Percentiles rank a stretch among this genome's conserved stretches.
Evolutionary conservation across 2,113 vertebrate genomes (phyloP).

Genomic region (Lasiurus borealis): DNA sequence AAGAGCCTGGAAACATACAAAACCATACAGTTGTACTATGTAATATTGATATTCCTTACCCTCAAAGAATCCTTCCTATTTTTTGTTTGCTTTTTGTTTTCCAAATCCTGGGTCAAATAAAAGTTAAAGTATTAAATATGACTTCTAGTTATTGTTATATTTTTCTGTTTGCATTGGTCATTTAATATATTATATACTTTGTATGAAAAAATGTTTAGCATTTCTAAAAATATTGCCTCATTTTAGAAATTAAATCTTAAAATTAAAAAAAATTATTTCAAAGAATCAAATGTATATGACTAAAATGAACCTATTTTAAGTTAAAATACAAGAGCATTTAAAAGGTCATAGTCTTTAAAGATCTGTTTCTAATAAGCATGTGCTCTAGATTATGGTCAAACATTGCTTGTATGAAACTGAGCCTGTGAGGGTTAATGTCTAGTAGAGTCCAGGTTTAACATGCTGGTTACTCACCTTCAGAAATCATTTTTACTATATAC

Average conservation of each 20-base stretch:
- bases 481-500: conserved; percentile 94
- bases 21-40: background rate
- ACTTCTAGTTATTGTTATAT: conserved; percentile 32
- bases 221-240: background rate
- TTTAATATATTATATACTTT: conserved; percentile 11
- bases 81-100: conserved; percentile 67
- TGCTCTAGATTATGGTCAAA: background rate
- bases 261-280: conserved; percentile 2
- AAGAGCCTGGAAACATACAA: background rate
- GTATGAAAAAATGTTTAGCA: background rate
- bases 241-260: conserved; percentile 40
- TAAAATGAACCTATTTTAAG: conserved; percentile 32
- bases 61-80: background rate
- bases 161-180: background rate
- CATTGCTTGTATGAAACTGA: background rate
- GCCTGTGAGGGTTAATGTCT: background rate
- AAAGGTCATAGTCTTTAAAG: conserved; percentile 52
- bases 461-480: conserved; percentile 92
- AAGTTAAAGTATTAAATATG: conserved; percentile 56
- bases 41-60: background rate
- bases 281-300: background rate
- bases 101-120: conserved; percentile 73
- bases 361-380: background rate
- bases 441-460: background rate
- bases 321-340: conserved; percentile 40